These are phyloP conservation scores for Apis dorsata DNA, from an alignment of 1,140 invertebrate species.

Conservation along the genomic window DNA sequence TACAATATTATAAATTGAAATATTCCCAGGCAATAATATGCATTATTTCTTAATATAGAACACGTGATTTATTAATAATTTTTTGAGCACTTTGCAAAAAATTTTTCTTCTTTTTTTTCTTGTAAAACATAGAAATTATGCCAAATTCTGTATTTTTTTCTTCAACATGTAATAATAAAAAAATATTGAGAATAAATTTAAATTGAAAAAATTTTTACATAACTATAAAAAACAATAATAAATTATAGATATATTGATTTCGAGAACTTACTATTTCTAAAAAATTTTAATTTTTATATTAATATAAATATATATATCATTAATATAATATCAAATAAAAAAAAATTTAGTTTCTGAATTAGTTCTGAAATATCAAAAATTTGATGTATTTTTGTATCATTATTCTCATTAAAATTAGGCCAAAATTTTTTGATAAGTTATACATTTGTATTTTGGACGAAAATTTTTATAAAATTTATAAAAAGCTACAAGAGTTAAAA, in stretches of 20 bases:
- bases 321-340: not conserved
- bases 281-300: not conserved
- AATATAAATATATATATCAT: not conserved
- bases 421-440: constrained; percentile 37
- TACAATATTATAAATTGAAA: constrained; percentile 62
- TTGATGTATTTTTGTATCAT: constrained; percentile 19
- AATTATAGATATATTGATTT: constrained; percentile 12
- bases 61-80: constrained; percentile 40
- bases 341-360: not conserved
- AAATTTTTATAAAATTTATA: constrained; percentile 69
- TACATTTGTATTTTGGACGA: constrained; percentile 54
- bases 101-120: not conserved
- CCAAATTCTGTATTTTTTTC: constrained; percentile 27
- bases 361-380: constrained; percentile 29
- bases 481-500: constrained; percentile 75
- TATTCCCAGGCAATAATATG: constrained; percentile 67
- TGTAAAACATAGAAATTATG: constrained; percentile 5
- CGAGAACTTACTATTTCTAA: too few species aligned
- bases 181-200: constrained; percentile 9
- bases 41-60: constrained; percentile 58
- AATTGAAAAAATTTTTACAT: not conserved
- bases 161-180: not conserved
- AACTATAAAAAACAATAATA: constrained; percentile 11
- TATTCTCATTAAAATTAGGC: constrained; percentile 40
- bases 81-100: constrained; percentile 44